Percentiles rank a stretch among this genome's conserved stretches.
These are phyloP conservation scores for Rachycentron canadum DNA, from an alignment of 2,797 vertebrate genomes.

Conservation along the genomic window DNA sequence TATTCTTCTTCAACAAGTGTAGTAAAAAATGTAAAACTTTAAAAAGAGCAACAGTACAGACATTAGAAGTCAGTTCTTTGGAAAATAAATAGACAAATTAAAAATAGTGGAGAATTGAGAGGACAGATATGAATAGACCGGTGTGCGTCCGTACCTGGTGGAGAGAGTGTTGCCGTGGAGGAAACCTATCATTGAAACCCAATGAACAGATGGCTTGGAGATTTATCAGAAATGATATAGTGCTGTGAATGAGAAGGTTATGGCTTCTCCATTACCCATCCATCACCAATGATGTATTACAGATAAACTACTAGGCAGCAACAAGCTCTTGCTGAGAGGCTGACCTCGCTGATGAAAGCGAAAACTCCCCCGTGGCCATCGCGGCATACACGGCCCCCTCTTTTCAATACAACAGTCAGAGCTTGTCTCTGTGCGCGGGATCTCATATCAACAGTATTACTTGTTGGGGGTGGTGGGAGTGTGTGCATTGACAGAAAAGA, in stretches of 20 bases:
- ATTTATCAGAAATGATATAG: slow-evolving; percentile 81
- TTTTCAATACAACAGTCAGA: slow-evolving; percentile 62
- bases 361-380: slow-evolving; percentile 71
- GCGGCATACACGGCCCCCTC: slow-evolving; percentile 51
- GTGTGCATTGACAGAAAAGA: slow-evolving; percentile 54
- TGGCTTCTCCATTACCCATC: slow-evolving; percentile 67
- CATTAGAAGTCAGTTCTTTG: slow-evolving; percentile 51
- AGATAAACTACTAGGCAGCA: slow-evolving; percentile 74
- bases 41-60: slow-evolving; percentile 34
- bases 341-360: slow-evolving; percentile 78
- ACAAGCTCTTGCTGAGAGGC: slow-evolving; percentile 74
- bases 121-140: slow-evolving; percentile 79
- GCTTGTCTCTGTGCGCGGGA: slow-evolving; percentile 61
- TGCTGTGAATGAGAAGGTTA: slow-evolving; percentile 66
- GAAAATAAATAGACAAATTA: slow-evolving; percentile 70
- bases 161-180: slow-evolving; percentile 22
- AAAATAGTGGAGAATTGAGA: slow-evolving; percentile 72
- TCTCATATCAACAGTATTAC: slow-evolving; percentile 71
- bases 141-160: slow-evolving; percentile 52
- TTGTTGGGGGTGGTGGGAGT: slow-evolving; percentile 54
- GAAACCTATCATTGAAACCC: slow-evolving; percentile 71
- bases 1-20: neutral
- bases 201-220: slow-evolving; percentile 77
- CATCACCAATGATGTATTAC: slow-evolving; percentile 70
- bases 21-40: slow-evolving; percentile 12